Conservation (phyloP, 2,797 vertebrate genomes). For the Uromys caudimaculatus region DNA sequence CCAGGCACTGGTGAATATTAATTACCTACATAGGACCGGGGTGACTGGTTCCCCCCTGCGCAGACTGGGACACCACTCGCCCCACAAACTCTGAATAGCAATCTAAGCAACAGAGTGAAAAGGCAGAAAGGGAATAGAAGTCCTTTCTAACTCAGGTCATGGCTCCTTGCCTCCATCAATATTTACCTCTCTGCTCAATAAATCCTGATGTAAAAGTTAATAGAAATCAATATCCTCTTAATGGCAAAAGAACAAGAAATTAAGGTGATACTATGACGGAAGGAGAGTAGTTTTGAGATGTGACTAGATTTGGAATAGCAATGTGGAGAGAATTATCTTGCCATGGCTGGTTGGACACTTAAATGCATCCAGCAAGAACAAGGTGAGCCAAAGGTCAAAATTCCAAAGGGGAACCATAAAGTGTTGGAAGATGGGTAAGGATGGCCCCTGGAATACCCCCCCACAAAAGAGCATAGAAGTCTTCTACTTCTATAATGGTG, state of each 20-base stretch:
- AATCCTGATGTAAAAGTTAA: slow-evolving; percentile 35
- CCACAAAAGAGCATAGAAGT: neutral
- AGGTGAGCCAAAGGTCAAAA: neutral
- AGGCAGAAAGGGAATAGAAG: neutral
- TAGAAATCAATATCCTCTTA: slow-evolving; percentile 67
- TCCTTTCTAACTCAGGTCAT: neutral
- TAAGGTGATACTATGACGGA: neutral
- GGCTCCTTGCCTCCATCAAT: neutral
- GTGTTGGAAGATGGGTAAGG: neutral
- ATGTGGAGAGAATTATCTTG: neutral
- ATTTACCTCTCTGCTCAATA: slow-evolving; percentile 55
- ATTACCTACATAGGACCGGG: neutral
- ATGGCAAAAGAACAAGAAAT: slow-evolving; percentile 47
- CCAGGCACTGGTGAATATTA: neutral
- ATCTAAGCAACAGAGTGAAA: neutral
- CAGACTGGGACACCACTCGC: neutral
- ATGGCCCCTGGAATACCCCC: neutral
- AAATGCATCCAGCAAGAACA: neutral
- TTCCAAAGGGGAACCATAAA: neutral
- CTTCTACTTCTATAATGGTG: neutral
- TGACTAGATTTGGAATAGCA: neutral
- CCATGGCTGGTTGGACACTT: fast-evolving
- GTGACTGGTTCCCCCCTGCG: neutral
- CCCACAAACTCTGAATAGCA: too few species aligned
- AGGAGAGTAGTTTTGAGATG: neutral